Evolutionary conservation across 2,888 invertebrate genomes (phyloP), one percentile per base, ranked within the genome.

Genomic region (Acanthosepion pharaonis): DNA sequence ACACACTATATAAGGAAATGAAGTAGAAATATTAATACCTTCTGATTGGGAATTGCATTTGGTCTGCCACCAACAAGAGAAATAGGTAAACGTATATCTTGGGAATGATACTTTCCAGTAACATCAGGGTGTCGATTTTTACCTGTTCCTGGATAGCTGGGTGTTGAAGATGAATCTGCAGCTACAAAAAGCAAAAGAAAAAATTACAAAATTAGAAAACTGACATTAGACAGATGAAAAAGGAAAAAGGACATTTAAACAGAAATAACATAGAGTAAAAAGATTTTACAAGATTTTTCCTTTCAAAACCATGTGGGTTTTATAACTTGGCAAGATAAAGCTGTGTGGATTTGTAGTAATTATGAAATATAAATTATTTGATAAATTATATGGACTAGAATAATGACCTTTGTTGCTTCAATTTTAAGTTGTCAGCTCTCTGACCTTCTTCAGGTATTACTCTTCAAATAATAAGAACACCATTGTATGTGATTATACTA

Each of bases 51-150:
- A 51, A 96, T 95, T 28, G 97, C 97, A 94, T 96, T 96, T 48
- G 97, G 97, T 94, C 97, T 95, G 42, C 97, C 97, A 93, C 97
- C 96, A 94, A 96, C 96, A 53, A 97, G 96, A 91, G 97, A 97
- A 51, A 95, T 94, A 11, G 97, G 97, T 20, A 97, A 94, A 25
- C 96, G 96, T 42, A 97, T 96, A 53, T 97, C 96, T 49, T 96
- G 95, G 51, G 95, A 94, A 64, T 97, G 95, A 5, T 96, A 96
- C 25, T 96, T 95, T 11, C 97, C 97, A 15, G 96, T 94, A n/a
- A 97, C 97, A 95, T 97, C 96, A 93, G 96, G 95, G 94, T 96
- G 96, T 53, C 96, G 95, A 94, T 96, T 96, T 95, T 95, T 92
- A 51, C n/a, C n/a, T 78, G 4, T 78, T 78, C 78, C 78, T n/a